Percentiles rank a stretch among this genome's conserved stretches.
These are phyloP conservation scores for Mellivora capensis DNA, from an alignment of 2,113 vertebrate species.

Conservation along the genomic window DNA sequence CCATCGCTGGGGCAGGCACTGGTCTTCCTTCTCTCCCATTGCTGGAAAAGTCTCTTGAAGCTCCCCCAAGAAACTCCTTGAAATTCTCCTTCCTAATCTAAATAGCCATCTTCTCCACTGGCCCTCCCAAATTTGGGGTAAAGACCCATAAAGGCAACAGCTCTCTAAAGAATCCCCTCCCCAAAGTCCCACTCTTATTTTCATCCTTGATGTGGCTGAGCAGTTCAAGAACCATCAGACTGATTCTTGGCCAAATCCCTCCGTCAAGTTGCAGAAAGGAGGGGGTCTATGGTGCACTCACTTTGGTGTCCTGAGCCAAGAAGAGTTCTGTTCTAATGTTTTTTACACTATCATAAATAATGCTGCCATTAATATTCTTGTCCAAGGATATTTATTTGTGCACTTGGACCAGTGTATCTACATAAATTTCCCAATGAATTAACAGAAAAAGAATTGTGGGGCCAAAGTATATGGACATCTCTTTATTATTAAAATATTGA, in stretches of 20 bases:
- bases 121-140: not conserved
- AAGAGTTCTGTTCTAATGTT: not conserved
- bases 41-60: not conserved
- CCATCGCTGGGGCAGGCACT: not conserved
- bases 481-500: conserved; percentile 9
- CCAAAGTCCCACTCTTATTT: not conserved
- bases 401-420: not conserved
- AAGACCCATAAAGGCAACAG: not conserved
- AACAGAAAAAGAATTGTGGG: not conserved
- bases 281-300: not conserved
- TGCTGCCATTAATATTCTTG: conserved; percentile 11
- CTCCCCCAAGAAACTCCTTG: not conserved
- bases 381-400: conserved; percentile 45
- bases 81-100: not conserved
- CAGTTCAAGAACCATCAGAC: not conserved
- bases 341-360: not conserved
- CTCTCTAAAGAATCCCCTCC: not conserved
- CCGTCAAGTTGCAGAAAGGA: not conserved
- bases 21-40: not conserved
- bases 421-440: not conserved
- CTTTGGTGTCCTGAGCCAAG: not conserved
- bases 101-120: not conserved
- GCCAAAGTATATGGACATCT: not conserved
- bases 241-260: conserved; percentile 21
- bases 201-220: not conserved